A percentile compares a stretch with the other conserved stretches of the same genome.
Conservation (phyloP, 30 jellyfish, hydroid and myxozoan species). For the Hydractinia echinata region DNA sequence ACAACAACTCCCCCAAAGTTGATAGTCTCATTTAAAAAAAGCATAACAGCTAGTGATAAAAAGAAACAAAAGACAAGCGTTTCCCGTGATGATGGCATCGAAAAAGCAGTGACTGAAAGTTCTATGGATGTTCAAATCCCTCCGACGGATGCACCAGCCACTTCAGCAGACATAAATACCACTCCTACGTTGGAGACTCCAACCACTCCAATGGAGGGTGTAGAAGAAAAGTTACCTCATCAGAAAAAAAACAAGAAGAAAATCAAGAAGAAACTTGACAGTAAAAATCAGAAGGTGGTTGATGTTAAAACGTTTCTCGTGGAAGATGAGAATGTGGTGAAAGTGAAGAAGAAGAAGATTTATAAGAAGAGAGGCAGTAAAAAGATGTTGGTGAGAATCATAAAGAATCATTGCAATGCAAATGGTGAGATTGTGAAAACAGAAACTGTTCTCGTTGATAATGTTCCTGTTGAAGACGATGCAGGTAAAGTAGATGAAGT, state of each 20-base stretch:
- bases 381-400: slow-evolving; percentile 56
- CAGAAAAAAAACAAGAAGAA: slow-evolving; percentile 10
- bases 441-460: slow-evolving; percentile 47
- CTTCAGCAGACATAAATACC: neutral
- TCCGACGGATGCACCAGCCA: no score
- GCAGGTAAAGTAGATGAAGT: neutral
- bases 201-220: neutral
- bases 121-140: neutral
- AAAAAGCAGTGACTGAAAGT: neutral
- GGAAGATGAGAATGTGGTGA: slow-evolving; percentile 16
- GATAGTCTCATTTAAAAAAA: neutral
- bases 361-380: slow-evolving; percentile 71
- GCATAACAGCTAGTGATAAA: neutral
- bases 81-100: no score
- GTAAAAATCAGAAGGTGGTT: slow-evolving; percentile 19
- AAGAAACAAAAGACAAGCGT: neutral
- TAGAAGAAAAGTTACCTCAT: neutral
- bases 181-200: neutral
- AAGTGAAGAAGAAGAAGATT: slow-evolving; percentile 65
- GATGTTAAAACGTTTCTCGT: slow-evolving; percentile 20
- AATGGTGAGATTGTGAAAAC: slow-evolving; percentile 62
- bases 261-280: slow-evolving; percentile 15
- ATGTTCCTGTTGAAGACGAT: slow-evolving; percentile 3
- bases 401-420: slow-evolving; percentile 60
- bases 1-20: neutral